Conservation (phyloP, 2,888 invertebrate species). For the Colletes collaris region DNA sequence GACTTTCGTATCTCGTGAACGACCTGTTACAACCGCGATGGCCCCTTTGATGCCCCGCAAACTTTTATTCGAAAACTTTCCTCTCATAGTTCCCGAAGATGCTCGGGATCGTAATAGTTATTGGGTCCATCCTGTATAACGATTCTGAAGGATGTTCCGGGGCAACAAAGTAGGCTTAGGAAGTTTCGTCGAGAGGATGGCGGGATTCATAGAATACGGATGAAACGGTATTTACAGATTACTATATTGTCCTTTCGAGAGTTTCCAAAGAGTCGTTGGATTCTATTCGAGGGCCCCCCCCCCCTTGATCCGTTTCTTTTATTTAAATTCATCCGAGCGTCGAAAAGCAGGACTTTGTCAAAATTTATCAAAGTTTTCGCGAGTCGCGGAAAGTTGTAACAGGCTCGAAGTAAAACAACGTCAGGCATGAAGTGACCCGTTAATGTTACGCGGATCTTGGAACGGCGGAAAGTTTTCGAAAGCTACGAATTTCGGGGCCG, state of each 20-base stretch:
- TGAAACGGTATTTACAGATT: no score
- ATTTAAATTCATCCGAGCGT: slow-evolving; percentile 2
- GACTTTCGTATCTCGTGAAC: no score
- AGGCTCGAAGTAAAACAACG: slow-evolving; percentile 27
- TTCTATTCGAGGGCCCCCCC: neutral
- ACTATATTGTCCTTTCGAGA: neutral
- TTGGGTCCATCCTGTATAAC: no score
- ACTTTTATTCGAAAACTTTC: no score
- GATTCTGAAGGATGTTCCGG: no score
- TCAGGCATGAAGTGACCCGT: slow-evolving; percentile 27
- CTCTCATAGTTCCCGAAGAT: no score
- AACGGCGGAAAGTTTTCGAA: slow-evolving; percentile 35
- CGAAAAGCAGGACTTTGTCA: slow-evolving; percentile 5
- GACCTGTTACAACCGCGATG: no score
- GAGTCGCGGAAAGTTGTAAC: slow-evolving; percentile 17
- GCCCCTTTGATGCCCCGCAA: no score
- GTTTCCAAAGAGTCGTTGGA: neutral
- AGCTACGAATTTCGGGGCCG: slow-evolving; percentile 23
- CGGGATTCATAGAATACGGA: no score
- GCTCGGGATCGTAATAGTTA: no score
- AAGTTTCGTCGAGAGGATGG: no score
- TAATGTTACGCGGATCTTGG: slow-evolving; percentile 37
- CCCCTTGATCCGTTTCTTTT: slow-evolving; percentile 2
- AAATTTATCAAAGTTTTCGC: slow-evolving; percentile 38
- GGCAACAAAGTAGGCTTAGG: no score